Conservation (phyloP, 2,113 vertebrate species). For the Cranoglanis bouderius region DNA sequence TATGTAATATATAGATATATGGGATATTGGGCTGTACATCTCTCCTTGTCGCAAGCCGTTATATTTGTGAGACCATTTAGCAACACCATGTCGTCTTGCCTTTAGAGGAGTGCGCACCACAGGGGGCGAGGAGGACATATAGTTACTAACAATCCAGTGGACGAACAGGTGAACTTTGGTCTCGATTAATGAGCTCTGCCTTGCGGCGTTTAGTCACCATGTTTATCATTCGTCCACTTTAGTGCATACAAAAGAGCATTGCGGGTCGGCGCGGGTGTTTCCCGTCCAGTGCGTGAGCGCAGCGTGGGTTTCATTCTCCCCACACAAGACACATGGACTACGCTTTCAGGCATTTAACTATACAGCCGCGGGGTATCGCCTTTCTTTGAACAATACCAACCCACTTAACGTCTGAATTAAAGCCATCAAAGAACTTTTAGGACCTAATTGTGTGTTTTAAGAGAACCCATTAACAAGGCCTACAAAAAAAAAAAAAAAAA, state of each 20-base stretch:
- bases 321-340: slow-evolving; percentile 55
- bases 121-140: neutral
- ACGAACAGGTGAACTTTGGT: slow-evolving; percentile 73
- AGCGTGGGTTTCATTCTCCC: slow-evolving; percentile 67
- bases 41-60: neutral
- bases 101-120: neutral
- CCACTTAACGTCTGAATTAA: slow-evolving; percentile 34
- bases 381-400: slow-evolving; percentile 38
- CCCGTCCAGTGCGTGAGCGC: slow-evolving; percentile 62
- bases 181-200: slow-evolving; percentile 71
- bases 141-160: slow-evolving; percentile 22
- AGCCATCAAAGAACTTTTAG: slow-evolving; percentile 39
- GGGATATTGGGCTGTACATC: neutral
- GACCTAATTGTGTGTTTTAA: slow-evolving; percentile 35
- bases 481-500: neutral
- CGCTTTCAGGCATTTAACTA: slow-evolving; percentile 49
- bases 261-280: slow-evolving; percentile 65
- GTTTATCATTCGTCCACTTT: slow-evolving; percentile 61
- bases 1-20: neutral
- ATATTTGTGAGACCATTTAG: slow-evolving; percentile 12
- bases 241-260: slow-evolving; percentile 65
- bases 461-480: slow-evolving; percentile 10
- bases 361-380: slow-evolving; percentile 56
- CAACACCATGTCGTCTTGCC: neutral
- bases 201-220: slow-evolving; percentile 65